These are phyloP conservation scores for Oreochromis tanganicae DNA, from an alignment of 2,113 vertebrate genomes.

Conservation along the genomic window DNA sequence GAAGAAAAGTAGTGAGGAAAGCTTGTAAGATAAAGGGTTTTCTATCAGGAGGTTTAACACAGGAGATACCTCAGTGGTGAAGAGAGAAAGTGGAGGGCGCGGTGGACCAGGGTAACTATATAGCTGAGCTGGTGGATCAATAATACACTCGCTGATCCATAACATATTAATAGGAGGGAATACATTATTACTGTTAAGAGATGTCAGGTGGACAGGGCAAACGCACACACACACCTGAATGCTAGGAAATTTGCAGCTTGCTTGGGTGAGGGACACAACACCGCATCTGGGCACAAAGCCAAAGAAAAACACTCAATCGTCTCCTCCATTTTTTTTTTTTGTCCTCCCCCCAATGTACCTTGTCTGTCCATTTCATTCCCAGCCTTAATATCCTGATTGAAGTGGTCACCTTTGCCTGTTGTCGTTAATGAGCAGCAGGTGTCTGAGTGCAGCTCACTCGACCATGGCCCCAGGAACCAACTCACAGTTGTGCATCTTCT, in stretches of 20 bases:
- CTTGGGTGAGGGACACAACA: constrained; percentile 44
- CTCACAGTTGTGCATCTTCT: background rate
- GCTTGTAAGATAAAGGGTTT: background rate
- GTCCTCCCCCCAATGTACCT: background rate
- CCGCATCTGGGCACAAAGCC: constrained; percentile 49
- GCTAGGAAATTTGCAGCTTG: constrained; percentile 8
- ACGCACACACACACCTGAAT: background rate
- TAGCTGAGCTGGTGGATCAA: constrained; percentile 43
- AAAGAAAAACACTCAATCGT: constrained; percentile 9
- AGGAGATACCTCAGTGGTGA: background rate
- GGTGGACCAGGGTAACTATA: background rate
- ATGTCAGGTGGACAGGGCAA: constrained; percentile 38
- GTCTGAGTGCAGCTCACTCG: constrained; percentile 35
- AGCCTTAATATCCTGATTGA: constrained; percentile 55
- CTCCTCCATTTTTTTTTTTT: background rate
- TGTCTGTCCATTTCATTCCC: constrained; percentile 52
- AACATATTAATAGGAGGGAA: constrained; percentile 59
- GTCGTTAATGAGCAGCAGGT: constrained; percentile 60
- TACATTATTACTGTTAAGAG: constrained; percentile 63
- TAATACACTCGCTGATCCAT: constrained; percentile 51
- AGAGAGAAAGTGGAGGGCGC: background rate
- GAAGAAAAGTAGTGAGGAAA: background rate
- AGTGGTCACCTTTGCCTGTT: constrained; percentile 55
- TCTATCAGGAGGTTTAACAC: background rate
- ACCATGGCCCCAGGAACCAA: constrained; percentile 1